These are phyloP conservation scores for Mustela lutreola DNA, from an alignment of 2,113 vertebrate genomes.

Conservation along the genomic window DNA sequence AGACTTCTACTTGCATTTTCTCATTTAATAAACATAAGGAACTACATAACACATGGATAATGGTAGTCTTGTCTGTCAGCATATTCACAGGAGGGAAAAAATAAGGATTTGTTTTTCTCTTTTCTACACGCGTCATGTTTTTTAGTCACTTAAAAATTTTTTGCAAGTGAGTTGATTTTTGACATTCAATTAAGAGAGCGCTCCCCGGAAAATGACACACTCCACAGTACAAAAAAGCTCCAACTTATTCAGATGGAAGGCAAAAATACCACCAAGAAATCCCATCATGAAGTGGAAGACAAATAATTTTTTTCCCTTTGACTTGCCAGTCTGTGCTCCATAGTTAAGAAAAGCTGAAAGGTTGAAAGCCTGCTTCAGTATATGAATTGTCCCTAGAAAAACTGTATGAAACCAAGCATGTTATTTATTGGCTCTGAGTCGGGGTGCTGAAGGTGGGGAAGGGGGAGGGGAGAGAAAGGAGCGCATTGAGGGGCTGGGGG, in stretches of 20 bases:
- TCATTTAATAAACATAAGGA: constrained; percentile 41
- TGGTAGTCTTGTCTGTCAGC: neutral
- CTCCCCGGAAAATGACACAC: neutral
- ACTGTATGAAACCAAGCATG: constrained; percentile 52
- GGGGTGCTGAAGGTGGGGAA: neutral
- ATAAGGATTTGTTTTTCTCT: constrained; percentile 6
- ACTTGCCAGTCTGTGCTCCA: neutral
- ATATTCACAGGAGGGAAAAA: neutral
- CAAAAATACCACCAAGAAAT: constrained; percentile 45
- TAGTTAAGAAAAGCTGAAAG: constrained; percentile 54
- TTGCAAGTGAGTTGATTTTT: constrained; percentile 57
- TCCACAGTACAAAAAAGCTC: constrained; percentile 32
- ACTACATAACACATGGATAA: neutral
- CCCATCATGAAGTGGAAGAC: constrained; percentile 34
- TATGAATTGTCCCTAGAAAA: constrained; percentile 68
- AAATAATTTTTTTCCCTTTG: constrained; percentile 13
- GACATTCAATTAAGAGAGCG: constrained; percentile 67
- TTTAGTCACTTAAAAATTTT: neutral
- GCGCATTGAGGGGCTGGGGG: neutral
- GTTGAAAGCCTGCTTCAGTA: constrained; percentile 57
- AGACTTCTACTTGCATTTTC: neutral
- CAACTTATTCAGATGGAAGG: constrained; percentile 46
- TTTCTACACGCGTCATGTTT: neutral
- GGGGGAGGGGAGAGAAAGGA: neutral
- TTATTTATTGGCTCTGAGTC: constrained; percentile 51